phyloP scores from a whole-genome alignment of 2,113 vertebrate species.

The Psittacula cyanocephala region DNA sequence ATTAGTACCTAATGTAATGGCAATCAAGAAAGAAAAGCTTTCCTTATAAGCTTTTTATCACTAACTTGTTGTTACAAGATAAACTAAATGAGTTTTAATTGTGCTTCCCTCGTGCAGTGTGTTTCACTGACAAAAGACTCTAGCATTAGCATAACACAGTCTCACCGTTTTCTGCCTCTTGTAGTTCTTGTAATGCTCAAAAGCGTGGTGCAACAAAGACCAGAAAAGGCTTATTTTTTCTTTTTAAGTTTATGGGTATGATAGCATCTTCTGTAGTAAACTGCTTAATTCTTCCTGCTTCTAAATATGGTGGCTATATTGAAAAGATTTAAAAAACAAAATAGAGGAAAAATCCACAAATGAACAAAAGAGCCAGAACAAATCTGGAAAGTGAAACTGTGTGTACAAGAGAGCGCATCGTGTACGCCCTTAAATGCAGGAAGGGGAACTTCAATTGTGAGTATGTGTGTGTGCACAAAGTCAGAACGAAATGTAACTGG shows the following conservation, averaged over 20 bases:
- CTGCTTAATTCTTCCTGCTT: neutral
- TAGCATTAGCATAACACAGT: neutral
- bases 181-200: neutral
- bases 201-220: neutral
- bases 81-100: slow-evolving; percentile 60
- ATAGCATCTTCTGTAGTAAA: neutral
- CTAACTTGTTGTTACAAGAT: slow-evolving; percentile 40
- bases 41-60: slow-evolving; percentile 11
- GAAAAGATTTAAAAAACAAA: neutral
- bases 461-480: neutral
- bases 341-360: neutral
- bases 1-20: neutral
- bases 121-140: neutral
- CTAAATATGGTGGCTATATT: neutral
- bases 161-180: neutral
- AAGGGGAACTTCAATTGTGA: neutral
- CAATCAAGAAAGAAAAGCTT: slow-evolving; percentile 8
- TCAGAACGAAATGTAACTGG: neutral
- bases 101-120: neutral
- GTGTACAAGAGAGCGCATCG: neutral
- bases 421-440: neutral
- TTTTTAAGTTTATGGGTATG: neutral
- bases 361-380: neutral
- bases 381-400: neutral
- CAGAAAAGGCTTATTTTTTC: neutral